These are phyloP conservation scores for Girardinus metallicus DNA, from an alignment of 2,797 vertebrate species.

Conservation along the genomic window DNA sequence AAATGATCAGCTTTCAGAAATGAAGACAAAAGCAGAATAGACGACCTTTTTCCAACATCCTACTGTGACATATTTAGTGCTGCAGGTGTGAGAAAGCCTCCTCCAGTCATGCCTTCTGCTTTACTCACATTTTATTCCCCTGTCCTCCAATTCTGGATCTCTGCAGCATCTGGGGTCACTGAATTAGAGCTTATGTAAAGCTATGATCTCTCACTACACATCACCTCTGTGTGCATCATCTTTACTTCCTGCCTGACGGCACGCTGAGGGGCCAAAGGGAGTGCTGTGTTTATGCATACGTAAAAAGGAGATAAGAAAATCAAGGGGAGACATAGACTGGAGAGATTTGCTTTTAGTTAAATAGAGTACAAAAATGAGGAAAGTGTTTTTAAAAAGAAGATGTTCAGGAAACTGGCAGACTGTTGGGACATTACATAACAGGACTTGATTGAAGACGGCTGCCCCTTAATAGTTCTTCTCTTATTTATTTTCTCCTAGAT, in stretches of 20 bases:
- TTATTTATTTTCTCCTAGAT: conserved; percentile 24
- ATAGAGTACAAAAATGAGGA: neutral
- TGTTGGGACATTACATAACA: conserved; percentile 51
- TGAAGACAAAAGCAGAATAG: conserved; percentile 8
- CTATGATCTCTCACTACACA: conserved; percentile 53
- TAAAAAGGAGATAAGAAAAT: conserved; percentile 3
- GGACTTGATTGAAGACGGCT: conserved; percentile 34
- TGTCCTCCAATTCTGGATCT: conserved; percentile 32
- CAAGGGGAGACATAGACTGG: neutral
- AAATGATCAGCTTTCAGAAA: conserved; percentile 1
- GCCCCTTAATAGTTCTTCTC: neutral
- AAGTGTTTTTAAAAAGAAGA: conserved; percentile 6
- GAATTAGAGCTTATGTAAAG: conserved; percentile 61
- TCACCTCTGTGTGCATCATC: conserved; percentile 36
- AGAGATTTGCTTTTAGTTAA: neutral
- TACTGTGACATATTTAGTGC: conserved; percentile 18
- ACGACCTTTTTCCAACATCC: conserved; percentile 25
- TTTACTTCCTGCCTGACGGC: conserved; percentile 27
- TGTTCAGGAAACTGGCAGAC: conserved; percentile 27
- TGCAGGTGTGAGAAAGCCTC: conserved; percentile 29
- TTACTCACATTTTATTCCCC: neutral
- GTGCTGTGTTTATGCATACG: conserved; percentile 20
- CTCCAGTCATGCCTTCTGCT: conserved; percentile 8
- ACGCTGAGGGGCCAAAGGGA: conserved; percentile 19
- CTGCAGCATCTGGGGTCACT: conserved; percentile 65